These are phyloP conservation scores for Pangasianodon gigas DNA, from an alignment of 2,113 vertebrate species.

Conservation along the genomic window DNA sequence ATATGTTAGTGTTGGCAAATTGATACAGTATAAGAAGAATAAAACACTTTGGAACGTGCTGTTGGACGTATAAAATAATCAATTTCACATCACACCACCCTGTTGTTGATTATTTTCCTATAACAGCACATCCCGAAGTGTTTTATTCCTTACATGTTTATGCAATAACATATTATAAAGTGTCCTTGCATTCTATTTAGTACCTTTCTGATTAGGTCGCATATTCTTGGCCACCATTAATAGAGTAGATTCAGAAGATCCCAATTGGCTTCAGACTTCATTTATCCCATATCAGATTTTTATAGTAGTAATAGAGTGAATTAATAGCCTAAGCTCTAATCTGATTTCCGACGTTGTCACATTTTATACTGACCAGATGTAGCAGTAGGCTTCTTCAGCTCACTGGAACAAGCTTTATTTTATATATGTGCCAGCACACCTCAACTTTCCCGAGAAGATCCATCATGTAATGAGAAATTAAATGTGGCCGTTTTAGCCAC, in stretches of 20 bases:
- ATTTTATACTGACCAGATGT: slow-evolving; percentile 48
- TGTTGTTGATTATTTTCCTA: background rate
- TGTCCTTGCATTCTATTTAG: background rate
- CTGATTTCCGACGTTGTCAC: slow-evolving; percentile 44
- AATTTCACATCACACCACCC: background rate
- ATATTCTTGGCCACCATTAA: slow-evolving; percentile 19
- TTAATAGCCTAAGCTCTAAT: slow-evolving; percentile 44
- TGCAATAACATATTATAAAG: background rate
- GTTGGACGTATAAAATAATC: background rate
- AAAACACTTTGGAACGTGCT: background rate
- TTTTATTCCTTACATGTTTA: background rate
- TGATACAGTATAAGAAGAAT: background rate
- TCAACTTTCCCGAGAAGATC: slow-evolving; percentile 58
- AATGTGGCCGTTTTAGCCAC: slow-evolving; percentile 67
- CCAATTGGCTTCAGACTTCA: slow-evolving; percentile 34
- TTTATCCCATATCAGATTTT: slow-evolving; percentile 32
- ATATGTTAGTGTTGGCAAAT: background rate
- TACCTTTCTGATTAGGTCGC: slow-evolving; percentile 29
- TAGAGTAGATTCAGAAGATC: slow-evolving; percentile 33
- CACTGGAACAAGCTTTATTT: slow-evolving; percentile 29
- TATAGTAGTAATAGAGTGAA: slow-evolving; percentile 47
- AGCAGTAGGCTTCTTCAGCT: slow-evolving; percentile 45
- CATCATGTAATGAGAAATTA: slow-evolving; percentile 62
- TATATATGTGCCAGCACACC: slow-evolving; percentile 55
- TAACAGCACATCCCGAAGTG: background rate